Conservation (phyloP, 1,140 invertebrate genomes). For the Drosophila grimshawi region DNA sequence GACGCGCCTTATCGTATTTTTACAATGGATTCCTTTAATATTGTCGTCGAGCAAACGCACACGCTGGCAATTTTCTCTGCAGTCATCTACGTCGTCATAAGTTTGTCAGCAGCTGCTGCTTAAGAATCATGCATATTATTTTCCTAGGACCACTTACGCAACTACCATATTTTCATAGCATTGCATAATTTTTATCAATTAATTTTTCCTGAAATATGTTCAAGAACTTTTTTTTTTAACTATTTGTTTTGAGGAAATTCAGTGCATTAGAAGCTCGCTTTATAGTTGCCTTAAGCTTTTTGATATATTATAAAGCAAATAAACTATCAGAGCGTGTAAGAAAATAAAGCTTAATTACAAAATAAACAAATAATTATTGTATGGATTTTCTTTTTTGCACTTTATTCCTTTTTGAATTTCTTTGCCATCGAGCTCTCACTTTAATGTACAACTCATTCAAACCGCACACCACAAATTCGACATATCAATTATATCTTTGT, state of each 20-base stretch:
- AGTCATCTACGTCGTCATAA: constrained; percentile 5
- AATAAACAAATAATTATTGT: not conserved
- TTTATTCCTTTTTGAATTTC: not conserved
- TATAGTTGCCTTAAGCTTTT: not conserved
- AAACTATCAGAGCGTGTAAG: not conserved
- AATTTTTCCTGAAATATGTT: constrained; percentile 14
- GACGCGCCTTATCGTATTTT: constrained; percentile 55
- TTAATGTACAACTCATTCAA: not conserved
- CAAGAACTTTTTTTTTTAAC: constrained; percentile 4
- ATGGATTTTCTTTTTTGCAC: not conserved
- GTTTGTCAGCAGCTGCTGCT: constrained; percentile 44
- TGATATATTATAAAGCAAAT: not conserved
- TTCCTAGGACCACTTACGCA: constrained; percentile 16
- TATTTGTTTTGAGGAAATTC: not conserved
- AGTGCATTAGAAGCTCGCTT: constrained; percentile 1
- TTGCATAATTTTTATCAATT: constrained; percentile 13
- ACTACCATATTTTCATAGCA: constrained; percentile 16
- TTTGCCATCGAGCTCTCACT: not conserved
- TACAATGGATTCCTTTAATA: constrained; percentile 30
- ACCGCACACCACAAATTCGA: not conserved
- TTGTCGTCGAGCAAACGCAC: constrained; percentile 35
- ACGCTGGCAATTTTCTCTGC: constrained; percentile 60
- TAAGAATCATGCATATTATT: constrained; percentile 7
- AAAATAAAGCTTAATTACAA: too few relatives aligned
- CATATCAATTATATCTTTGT: not conserved